Conservation (phyloP, 2,797 vertebrate genomes). For the Mionectes olivaceus region DNA sequence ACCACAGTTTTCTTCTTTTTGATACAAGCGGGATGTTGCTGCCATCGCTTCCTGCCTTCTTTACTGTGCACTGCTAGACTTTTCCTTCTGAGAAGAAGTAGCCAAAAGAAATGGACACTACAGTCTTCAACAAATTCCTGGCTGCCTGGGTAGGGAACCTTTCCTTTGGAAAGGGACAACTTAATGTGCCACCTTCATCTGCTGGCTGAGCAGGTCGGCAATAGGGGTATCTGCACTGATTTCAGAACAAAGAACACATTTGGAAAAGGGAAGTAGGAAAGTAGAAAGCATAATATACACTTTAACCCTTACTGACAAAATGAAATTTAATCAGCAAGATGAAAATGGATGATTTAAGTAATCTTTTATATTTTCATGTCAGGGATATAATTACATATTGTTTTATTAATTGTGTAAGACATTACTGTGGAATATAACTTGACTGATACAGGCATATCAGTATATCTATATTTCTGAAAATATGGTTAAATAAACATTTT, state of each 20-base stretch:
- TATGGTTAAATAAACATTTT: neutral
- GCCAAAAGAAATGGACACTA: neutral
- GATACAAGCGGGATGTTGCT: neutral
- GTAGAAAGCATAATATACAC: rapidly evolving
- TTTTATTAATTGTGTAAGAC: neutral
- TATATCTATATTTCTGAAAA: neutral
- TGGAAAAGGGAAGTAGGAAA: neutral
- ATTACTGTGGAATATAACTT: neutral
- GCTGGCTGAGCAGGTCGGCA: neutral
- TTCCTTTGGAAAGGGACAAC: neutral
- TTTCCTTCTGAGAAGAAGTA: neutral
- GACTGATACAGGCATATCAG: neutral
- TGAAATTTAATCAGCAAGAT: neutral
- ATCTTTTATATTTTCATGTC: neutral
- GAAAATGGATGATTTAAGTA: neutral
- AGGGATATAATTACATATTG: neutral
- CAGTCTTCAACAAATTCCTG: neutral
- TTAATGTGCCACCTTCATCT: neutral
- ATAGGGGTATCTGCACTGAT: neutral
- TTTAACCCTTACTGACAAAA: neutral
- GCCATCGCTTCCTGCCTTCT: neutral
- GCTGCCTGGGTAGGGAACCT: neutral
- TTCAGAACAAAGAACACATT: neutral
- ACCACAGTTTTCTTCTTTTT: rapidly evolving
- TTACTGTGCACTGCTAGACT: neutral